Base-by-base conservation (phyloP, 1,140 invertebrate species). In the Drosophila nigrodunni region DNA sequence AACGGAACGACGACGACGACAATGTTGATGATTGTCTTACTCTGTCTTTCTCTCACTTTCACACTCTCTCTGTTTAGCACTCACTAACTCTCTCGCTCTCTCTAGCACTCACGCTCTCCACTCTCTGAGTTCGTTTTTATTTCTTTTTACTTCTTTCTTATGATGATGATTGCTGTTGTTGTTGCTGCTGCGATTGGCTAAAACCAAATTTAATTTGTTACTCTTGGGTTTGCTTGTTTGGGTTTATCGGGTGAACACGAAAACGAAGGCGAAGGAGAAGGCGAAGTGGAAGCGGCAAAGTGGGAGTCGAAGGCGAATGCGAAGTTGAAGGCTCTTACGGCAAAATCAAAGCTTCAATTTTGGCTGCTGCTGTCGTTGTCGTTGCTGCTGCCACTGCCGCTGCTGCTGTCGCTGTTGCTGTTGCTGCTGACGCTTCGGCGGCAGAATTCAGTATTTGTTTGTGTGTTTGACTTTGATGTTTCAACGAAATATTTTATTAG, bases 151-250 rank as follows among this genome's bases (percentile, higher is more conserved):
- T 69, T 62, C 18, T 52, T 75, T 58, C 34, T 76, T 57, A 34
- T 50, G 37, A 50, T 54, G 37, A 55, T 66, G 37, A 41, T 66
- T 66, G 64, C 34, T 64, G 59, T 18, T 62, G 52, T 64, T 74
- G 57, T 59, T 76, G 54, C 44, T 76, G 55, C 74, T 72, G 55
- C 60, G 88, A 88, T 71, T 77, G 85, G 80, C 83, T 88, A 89
- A 83, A 88, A 88, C 83, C 80, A 88, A 88, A 88, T 88, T 88
- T 80, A 83, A 80, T 88, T 88, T 88, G 85, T 87, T 88, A 88
- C 77, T 88, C 60, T 77, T 61, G 69, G 57, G 44, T 47, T 71
- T 43, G 57, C 37, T 67, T 81, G 43, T 49, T 66, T 71, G 58
- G 58, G 66, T 70, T 59, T 47, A 65, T 70, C 66, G 34, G 13